Evolutionary conservation across 1,140 invertebrate genomes (phyloP), one percentile per base, ranked within the genome.

Genomic region (Magallana angulata): DNA sequence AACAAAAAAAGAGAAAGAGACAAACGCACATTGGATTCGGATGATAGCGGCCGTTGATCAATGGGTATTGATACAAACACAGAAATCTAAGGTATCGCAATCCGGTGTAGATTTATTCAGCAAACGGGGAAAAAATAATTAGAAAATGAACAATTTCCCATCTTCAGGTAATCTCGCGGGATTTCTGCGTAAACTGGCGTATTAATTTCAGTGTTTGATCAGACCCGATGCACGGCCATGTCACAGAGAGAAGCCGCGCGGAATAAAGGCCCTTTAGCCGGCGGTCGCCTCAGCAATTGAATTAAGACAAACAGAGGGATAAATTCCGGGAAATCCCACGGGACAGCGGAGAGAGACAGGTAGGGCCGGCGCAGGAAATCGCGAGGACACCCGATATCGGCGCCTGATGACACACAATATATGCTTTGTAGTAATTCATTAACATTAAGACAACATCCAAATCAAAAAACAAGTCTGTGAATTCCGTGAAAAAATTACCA

Each of bases 111-210:
- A 76, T 76, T 76, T 48, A 48, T 48, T 48, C 36, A 30, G 68
- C 68, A 76, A 76, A 76, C 68, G 81, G 57, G 36, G 56, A 56
- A 24, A 57, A 82, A 82, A 58, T 82, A 82, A 82, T 82, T 82
- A 82, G 81, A 56, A 82, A 82, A 82, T 82, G 81, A 57, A 82
- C 81, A 82, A 57, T 82, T 82, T 82, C 18, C 56, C 57, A 57
- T 82, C 57, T 82, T 82, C 56, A 82, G 16, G 81, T 18, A 82
- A 30, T 82, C 81, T 58, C 81, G 7, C 11, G 81, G 57, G 81
- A 30, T 57, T 82, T 30, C 11, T 57, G 36, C 36, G 48, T 82
- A 82, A 82, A 82, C 81, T 57, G 12, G 12, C 48, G 11, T n/a
- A 82, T 82, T 82, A 82, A 82, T 82, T 57, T 30, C 57, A 58